Percentiles rank a stretch among this genome's conserved stretches.
phyloP scores from a whole-genome alignment of 2,888 invertebrate species.

The Microctonus aethiopoides region DNA sequence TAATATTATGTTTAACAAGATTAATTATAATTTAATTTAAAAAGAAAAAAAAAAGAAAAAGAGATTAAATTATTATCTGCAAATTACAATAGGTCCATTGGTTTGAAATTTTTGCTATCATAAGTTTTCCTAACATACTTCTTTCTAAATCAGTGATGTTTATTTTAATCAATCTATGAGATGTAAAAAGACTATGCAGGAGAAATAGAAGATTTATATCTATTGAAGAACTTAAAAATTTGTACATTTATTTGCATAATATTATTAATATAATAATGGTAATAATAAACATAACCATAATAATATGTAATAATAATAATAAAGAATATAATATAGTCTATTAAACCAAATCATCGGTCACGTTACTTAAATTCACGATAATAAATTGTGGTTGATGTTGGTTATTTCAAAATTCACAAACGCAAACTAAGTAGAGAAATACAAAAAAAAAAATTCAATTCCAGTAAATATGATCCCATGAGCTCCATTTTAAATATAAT shows the following conservation, averaged over 20 bases:
- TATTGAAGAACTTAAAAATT: slow-evolving; percentile 56
- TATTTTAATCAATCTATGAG: background rate
- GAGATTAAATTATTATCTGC: background rate
- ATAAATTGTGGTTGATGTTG: slow-evolving; percentile 17
- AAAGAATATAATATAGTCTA: slow-evolving; percentile 49
- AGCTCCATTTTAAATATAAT: background rate
- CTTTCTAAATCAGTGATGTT: background rate
- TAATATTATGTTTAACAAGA: too few relatives aligned
- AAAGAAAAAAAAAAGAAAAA: background rate
- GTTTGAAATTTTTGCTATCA: background rate
- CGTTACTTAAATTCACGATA: slow-evolving; percentile 39
- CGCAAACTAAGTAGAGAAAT: background rate
- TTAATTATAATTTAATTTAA: background rate
- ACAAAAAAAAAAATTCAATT: background rate
- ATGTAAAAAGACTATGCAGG: background rate
- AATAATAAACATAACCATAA: slow-evolving; percentile 39
- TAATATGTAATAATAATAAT: slow-evolving; percentile 43
- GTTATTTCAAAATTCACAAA: background rate
- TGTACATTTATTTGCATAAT: slow-evolving; percentile 60
- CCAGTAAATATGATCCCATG: background rate
- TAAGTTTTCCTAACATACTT: too few relatives aligned
- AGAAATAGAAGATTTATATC: slow-evolving; percentile 34
- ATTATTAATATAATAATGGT: slow-evolving; percentile 42
- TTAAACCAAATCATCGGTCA: slow-evolving; percentile 52
- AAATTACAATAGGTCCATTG: slow-evolving; percentile 26